phyloP scores from a whole-genome alignment of 1,140 invertebrate species.

The Meteorus sp. region DNA sequence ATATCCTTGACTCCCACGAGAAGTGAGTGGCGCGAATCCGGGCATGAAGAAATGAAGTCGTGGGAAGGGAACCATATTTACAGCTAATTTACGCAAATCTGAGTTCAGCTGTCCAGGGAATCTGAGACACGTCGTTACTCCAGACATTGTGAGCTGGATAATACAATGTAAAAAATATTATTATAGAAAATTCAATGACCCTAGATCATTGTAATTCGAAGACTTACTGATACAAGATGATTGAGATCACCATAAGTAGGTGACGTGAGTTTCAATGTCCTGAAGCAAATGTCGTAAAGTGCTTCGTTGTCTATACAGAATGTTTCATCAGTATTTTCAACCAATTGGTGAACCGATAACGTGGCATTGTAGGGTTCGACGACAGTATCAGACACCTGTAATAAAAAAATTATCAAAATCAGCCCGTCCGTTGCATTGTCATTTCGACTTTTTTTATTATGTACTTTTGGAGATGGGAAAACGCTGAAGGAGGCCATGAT shows the following conservation, averaged over 20 bases:
- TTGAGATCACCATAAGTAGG: conserved; percentile 68
- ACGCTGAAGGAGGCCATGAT: conserved; percentile 84
- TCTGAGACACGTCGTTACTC: conserved; percentile 70
- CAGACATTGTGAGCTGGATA: conserved; percentile 43
- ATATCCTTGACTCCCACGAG: conserved; percentile 71
- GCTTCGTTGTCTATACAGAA: conserved; percentile 79
- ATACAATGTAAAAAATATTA: background rate
- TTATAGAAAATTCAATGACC: no score
- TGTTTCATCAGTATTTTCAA: conserved; percentile 78
- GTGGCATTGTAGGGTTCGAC: conserved; percentile 81
- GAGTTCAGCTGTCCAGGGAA: conserved; percentile 84
- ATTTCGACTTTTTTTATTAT: background rate
- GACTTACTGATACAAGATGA: conserved; percentile 67
- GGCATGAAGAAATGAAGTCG: conserved; percentile 76
- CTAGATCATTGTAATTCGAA: background rate
- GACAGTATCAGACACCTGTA: conserved; percentile 73
- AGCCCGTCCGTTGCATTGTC: no score
- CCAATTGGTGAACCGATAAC: conserved; percentile 74
- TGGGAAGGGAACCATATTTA: conserved; percentile 94
- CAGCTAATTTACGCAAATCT: conserved; percentile 81
- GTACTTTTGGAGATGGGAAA: conserved; percentile 76
- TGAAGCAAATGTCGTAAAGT: conserved; percentile 73
- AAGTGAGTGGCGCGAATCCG: conserved; percentile 82
- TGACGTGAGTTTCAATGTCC: conserved; percentile 68
- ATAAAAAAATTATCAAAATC: no score